phyloP scores from a whole-genome alignment of 2,797 vertebrate genomes.

The Esox masquinongy region DNA sequence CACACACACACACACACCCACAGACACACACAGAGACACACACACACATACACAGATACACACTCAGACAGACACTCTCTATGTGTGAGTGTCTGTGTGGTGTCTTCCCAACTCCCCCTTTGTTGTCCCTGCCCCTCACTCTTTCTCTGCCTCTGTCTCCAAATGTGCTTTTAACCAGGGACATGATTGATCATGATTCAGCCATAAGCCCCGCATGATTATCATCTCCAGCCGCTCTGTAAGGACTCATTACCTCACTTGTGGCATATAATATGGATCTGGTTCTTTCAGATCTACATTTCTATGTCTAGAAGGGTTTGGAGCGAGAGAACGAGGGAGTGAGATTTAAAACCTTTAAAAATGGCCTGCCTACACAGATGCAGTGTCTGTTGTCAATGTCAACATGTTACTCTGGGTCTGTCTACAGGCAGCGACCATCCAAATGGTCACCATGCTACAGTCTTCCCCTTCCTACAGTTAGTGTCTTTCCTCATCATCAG shows the following conservation, averaged over 20 bases:
- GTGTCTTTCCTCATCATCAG: background rate
- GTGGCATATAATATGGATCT: background rate
- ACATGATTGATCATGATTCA: background rate
- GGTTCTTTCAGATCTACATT: background rate
- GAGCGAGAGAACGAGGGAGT: too few relatives aligned
- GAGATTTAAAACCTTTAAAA: background rate
- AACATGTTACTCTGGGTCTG: background rate
- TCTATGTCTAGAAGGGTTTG: background rate
- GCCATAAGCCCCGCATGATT: background rate
- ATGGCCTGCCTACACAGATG: background rate
- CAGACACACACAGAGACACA: background rate
- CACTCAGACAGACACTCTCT: conserved; percentile 12
- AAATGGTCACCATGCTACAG: too few relatives aligned
- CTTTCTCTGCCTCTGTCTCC: background rate
- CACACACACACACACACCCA: background rate
- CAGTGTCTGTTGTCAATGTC: background rate
- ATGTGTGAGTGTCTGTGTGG: conserved; percentile 19
- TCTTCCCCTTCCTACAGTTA: too few relatives aligned
- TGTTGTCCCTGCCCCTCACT: too few relatives aligned
- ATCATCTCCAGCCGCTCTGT: background rate
- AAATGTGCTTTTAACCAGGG: background rate
- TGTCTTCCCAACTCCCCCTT: conserved; percentile 27
- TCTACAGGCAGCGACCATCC: too few relatives aligned
- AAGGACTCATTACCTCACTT: background rate
- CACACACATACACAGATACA: background rate